These are phyloP conservation scores for Oreotragus oreotragus DNA, from an alignment of 2,113 vertebrate genomes.

Conservation along the genomic window DNA sequence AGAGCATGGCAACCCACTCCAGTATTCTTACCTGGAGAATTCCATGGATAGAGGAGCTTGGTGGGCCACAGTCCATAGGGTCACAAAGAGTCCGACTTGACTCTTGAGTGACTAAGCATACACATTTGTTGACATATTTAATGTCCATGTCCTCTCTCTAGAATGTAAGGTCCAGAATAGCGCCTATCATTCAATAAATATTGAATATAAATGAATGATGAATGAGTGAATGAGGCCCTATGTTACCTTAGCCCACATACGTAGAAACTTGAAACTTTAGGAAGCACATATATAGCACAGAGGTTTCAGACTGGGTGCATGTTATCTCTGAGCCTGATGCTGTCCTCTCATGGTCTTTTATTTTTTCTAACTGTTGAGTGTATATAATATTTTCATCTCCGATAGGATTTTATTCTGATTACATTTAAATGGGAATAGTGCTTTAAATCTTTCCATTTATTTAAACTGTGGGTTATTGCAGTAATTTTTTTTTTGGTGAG, in stretches of 20 bases:
- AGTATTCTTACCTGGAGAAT: background rate
- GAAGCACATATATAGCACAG: background rate
- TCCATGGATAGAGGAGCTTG: background rate
- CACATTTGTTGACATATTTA: background rate
- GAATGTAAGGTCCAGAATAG: background rate
- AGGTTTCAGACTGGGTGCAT: background rate
- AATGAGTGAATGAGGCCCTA: background rate
- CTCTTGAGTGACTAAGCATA: background rate
- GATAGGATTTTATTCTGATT: slow-evolving; percentile 53
- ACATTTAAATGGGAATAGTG: slow-evolving; percentile 51
- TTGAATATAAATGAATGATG: background rate
- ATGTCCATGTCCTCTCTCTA: background rate
- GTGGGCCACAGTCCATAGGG: background rate
- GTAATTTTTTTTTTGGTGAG: slow-evolving; percentile 9
- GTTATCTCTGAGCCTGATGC: background rate
- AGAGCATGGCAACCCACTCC: background rate
- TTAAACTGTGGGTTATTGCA: slow-evolving; percentile 23
- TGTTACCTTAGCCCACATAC: background rate
- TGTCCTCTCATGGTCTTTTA: background rate
- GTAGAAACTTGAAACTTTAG: background rate
- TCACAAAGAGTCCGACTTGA: background rate
- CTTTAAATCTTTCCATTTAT: slow-evolving; percentile 54
- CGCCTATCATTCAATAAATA: background rate
- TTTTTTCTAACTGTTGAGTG: background rate
- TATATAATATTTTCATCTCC: background rate